These are phyloP conservation scores for Caradrina clavipalpis DNA, from an alignment of 2,888 invertebrate species.

Conservation along the genomic window DNA sequence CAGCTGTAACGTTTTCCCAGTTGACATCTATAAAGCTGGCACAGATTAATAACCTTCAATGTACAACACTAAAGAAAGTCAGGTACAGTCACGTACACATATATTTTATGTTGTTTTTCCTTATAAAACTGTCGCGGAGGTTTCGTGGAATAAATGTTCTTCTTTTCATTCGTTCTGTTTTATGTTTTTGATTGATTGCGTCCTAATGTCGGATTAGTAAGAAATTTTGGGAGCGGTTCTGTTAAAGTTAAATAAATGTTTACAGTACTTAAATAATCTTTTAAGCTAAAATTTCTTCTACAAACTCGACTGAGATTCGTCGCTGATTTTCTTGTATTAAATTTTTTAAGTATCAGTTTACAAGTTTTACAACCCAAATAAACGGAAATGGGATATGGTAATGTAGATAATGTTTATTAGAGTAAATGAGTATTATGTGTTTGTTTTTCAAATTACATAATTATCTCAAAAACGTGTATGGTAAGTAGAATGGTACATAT, in stretches of 20 bases:
- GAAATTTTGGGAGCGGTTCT: constrained; percentile 47
- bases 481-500: no score
- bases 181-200: constrained; percentile 79
- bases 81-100: constrained; percentile 58
- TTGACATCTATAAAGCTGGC: constrained; percentile 51
- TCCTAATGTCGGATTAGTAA: constrained; percentile 76
- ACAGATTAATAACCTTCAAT: constrained; percentile 60
- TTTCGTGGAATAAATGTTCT: constrained; percentile 65
- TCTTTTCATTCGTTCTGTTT: constrained; percentile 67
- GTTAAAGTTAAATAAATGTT: constrained; percentile 33
- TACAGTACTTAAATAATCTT: constrained; percentile 42
- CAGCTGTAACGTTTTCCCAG: constrained; percentile 42
- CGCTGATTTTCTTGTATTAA: constrained; percentile 21
- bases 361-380: neutral
- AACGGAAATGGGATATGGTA: no score
- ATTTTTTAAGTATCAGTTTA: constrained; percentile 5
- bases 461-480: no score
- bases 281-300: constrained; percentile 31
- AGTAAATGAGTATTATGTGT: no score
- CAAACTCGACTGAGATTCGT: neutral
- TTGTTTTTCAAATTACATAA: no score
- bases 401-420: no score
- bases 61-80: constrained; percentile 52
- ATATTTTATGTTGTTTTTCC: constrained; percentile 57
- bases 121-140: constrained; percentile 57